These are phyloP conservation scores for Pseudorectes ferrugineus DNA, from an alignment of 2,113 vertebrate species.

Conservation along the genomic window DNA sequence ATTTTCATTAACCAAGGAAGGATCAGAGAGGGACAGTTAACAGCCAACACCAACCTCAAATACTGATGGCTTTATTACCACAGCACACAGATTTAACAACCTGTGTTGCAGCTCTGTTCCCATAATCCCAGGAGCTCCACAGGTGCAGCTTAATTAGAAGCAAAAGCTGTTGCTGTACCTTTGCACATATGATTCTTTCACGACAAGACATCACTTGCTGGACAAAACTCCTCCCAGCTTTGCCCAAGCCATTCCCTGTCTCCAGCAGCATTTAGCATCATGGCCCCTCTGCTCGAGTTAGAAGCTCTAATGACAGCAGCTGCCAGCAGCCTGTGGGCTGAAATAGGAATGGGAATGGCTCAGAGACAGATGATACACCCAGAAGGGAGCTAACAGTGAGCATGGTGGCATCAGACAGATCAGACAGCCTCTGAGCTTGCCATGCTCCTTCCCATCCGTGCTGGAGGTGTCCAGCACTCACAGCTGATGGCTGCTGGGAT, in stretches of 20 bases:
- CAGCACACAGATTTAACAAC: neutral
- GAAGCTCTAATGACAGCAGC: neutral
- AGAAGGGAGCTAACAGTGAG: neutral
- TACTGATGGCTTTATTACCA: neutral
- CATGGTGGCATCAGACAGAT: neutral
- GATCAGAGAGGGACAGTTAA: neutral
- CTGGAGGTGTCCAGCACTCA: rapidly evolving
- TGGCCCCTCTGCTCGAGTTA: rapidly evolving
- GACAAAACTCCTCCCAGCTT: neutral
- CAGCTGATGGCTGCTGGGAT: neutral
- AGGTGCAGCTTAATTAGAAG: neutral
- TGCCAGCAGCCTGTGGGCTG: neutral
- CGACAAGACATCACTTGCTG: neutral
- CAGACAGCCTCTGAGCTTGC: neutral
- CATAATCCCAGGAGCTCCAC: neutral
- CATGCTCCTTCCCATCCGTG: neutral
- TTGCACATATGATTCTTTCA: neutral
- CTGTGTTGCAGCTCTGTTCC: neutral
- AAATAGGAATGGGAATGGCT: neutral
- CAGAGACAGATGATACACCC: neutral
- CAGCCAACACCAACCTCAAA: neutral
- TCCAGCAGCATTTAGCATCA: neutral
- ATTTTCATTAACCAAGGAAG: neutral
- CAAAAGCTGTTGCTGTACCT: neutral
- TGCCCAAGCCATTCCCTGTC: neutral